Conservation (phyloP, 2,113 vertebrate species). For the Rhea pennata region DNA sequence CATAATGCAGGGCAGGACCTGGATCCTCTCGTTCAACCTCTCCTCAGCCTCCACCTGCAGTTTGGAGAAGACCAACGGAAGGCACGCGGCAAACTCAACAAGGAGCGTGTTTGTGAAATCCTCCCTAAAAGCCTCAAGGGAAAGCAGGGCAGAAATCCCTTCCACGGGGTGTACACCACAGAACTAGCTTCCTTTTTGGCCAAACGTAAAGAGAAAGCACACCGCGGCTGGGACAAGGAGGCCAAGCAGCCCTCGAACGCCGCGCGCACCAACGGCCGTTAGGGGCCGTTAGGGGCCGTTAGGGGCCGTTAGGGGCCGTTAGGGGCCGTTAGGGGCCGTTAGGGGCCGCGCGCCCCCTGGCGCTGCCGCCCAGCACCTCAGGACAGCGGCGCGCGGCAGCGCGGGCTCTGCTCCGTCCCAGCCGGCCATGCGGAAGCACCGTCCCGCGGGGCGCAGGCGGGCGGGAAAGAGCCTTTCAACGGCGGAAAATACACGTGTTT, state of each 20-base stretch:
- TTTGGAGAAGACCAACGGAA: not conserved
- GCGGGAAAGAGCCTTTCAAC: no score
- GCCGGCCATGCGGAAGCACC: no score
- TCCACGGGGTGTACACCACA: rapidly evolving
- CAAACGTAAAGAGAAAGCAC: not conserved
- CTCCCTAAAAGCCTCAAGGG: not conserved
- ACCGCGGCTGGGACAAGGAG: no score
- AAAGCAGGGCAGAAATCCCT: not conserved
- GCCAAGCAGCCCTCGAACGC: no score
- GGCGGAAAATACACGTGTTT: rapidly evolving
- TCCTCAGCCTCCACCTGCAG: not conserved
- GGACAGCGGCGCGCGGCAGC: no score
- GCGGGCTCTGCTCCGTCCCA: not conserved
- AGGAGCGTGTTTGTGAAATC: not conserved
- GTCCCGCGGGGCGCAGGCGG: no score
- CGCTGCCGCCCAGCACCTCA: not conserved
- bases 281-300: no score
- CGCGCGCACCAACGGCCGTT: not conserved
- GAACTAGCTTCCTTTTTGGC: not conserved
- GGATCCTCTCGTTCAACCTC: not conserved
- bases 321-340: not conserved
- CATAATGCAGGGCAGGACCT: not conserved
- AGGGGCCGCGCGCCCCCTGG: not conserved
- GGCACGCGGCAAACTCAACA: rapidly evolving
- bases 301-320: no score